Evolutionary conservation across 2,113 vertebrate genomes (phyloP).

Genomic region (Lathamus discolor): DNA sequence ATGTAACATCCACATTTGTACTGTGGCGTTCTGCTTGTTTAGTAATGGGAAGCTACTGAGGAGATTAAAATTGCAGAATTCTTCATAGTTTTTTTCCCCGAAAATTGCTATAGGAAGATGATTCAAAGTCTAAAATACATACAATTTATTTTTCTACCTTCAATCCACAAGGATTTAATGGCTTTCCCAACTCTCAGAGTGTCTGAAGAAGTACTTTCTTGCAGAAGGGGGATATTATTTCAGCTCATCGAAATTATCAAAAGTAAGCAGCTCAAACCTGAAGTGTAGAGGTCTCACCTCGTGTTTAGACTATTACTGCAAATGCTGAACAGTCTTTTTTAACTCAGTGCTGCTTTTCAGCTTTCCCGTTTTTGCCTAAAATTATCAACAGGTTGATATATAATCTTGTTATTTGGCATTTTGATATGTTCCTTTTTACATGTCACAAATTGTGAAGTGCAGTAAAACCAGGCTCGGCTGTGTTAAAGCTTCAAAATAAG

Average conservation of each 20-base stretch:
- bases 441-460: neutral
- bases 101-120: conserved; percentile 77
- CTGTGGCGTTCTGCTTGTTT: conserved; percentile 74
- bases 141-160: conserved; percentile 77
- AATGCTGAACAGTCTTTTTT: neutral
- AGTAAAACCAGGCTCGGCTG: neutral
- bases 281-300: neutral
- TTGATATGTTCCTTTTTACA: neutral
- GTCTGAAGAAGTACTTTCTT: conserved; percentile 43
- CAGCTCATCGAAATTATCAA: conserved; percentile 59
- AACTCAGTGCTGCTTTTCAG: neutral
- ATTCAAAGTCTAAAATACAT: conserved; percentile 74
- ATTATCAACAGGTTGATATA: conserved; percentile 74
- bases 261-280: conserved; percentile 32
- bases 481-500: neutral
- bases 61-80: conserved; percentile 81
- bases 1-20: conserved; percentile 75
- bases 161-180: conserved; percentile 73
- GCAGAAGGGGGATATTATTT: conserved; percentile 39
- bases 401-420: conserved; percentile 15
- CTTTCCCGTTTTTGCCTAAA: neutral
- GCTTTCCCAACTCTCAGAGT: conserved; percentile 59
- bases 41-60: conserved; percentile 82
- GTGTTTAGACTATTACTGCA: conserved; percentile 20
- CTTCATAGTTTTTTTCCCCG: conserved; percentile 63